These are phyloP conservation scores for Bombyx mori DNA, from an alignment of 1,140 invertebrate species.

Conservation along the genomic window DNA sequence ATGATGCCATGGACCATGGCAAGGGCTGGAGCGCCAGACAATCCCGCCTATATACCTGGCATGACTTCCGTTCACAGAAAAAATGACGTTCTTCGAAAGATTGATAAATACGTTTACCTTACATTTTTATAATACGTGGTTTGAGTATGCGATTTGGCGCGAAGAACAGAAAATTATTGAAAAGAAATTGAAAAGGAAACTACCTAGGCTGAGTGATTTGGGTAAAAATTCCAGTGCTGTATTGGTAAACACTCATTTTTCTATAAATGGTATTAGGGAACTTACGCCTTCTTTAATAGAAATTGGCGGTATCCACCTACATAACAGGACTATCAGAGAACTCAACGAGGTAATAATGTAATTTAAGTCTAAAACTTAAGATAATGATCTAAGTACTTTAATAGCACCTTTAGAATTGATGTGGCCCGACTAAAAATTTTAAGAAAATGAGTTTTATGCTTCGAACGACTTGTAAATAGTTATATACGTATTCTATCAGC, in stretches of 20 bases:
- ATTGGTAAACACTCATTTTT: constrained; percentile 26
- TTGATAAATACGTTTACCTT: constrained; percentile 71
- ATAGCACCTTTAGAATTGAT: background rate
- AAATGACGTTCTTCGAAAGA: constrained; percentile 55
- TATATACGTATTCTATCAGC: no score
- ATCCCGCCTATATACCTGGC: constrained; percentile 70
- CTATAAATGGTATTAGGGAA: constrained; percentile 21
- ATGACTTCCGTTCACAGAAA: constrained; percentile 26
- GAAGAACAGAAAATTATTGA: constrained; percentile 30
- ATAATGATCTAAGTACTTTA: background rate
- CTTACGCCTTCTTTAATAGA: constrained; percentile 27
- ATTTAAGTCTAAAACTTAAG: background rate
- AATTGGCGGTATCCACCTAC: constrained; percentile 33
- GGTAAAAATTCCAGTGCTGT: constrained; percentile 26
- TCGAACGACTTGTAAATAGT: no score
- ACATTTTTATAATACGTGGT: constrained; percentile 25
- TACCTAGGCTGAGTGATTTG: constrained; percentile 19
- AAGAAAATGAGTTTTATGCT: no score
- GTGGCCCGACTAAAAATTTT: no score
- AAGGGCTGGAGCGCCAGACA: constrained; percentile 67
- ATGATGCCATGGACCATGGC: constrained; percentile 70
- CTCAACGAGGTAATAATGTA: constrained; percentile 19
- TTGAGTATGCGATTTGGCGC: constrained; percentile 16
- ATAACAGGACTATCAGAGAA: constrained; percentile 18
- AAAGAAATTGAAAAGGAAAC: constrained; percentile 13